Evolutionary conservation across 2,888 invertebrate genomes (phyloP).

Genomic region (Amiota communis): DNA sequence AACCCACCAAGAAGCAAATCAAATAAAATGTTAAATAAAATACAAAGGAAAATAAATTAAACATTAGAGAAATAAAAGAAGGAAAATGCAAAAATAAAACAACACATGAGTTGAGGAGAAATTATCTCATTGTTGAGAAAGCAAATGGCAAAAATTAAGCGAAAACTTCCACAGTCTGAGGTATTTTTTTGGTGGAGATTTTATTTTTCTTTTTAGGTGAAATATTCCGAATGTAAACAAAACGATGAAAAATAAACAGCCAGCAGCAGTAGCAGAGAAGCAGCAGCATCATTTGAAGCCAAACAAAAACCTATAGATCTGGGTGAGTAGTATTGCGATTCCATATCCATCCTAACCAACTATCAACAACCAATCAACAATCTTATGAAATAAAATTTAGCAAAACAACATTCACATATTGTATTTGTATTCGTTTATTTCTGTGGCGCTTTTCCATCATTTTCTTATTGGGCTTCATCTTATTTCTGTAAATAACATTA

Average conservation of each 20-base stretch:
- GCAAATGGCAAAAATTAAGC: background rate
- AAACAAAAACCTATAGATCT: too few species aligned
- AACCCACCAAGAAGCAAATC: background rate
- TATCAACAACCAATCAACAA: background rate
- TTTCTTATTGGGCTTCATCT: background rate
- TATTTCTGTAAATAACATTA: constrained; percentile 4
- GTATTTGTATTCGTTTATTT: background rate
- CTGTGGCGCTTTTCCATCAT: background rate
- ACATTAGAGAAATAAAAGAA: background rate
- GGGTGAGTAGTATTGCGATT: background rate
- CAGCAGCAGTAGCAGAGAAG: constrained; percentile 2
- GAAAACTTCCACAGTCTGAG: too few species aligned
- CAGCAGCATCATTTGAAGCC: background rate
- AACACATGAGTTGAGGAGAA: background rate
- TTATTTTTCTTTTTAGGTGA: too few species aligned
- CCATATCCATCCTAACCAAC: background rate
- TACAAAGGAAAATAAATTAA: constrained; percentile 13
- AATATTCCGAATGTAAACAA: constrained; percentile 9
- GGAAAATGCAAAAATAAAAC: background rate
- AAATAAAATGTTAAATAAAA: constrained; percentile 24
- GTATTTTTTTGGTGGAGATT: too few species aligned
- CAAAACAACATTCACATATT: background rate
- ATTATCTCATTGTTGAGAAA: background rate
- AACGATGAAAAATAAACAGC: constrained; percentile 29
- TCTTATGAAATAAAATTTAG: background rate